phyloP scores from a whole-genome alignment of 1,140 invertebrate genomes.

The Drusus annulatus region DNA sequence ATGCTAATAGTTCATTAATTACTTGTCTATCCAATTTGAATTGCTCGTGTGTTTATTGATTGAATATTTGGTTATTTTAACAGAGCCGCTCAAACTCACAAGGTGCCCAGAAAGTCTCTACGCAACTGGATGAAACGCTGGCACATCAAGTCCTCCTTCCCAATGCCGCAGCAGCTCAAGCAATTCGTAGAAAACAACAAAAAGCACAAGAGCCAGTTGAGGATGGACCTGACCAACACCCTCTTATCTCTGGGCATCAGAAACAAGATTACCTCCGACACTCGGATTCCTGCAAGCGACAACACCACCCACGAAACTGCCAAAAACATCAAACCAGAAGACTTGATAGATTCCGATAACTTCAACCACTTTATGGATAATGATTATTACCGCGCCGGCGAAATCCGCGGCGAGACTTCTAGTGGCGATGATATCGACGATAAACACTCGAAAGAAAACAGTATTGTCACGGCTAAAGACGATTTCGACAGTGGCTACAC shows the following conservation, averaged over 20 bases:
- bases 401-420: not conserved
- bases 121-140: constrained; percentile 73
- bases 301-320: not conserved
- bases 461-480: not conserved
- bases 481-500: constrained; percentile 7
- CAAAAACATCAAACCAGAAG: constrained; percentile 9
- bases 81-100: constrained; percentile 72
- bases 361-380: constrained; percentile 40
- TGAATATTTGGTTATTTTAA: constrained; percentile 51
- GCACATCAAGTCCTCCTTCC: constrained; percentile 71
- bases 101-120: constrained; percentile 70
- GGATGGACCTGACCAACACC: constrained; percentile 45
- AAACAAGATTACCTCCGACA: constrained; percentile 6
- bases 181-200: constrained; percentile 71
- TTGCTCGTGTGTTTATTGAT: too few relatives aligned
- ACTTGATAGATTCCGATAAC: not conserved
- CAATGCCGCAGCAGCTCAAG: constrained; percentile 70
- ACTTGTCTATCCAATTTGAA: too few relatives aligned
- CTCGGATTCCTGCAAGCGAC: not conserved
- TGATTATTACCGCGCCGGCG: constrained; percentile 18
- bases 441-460: constrained; percentile 5
- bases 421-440: constrained; percentile 21
- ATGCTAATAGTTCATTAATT: too few relatives aligned
- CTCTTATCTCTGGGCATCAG: constrained; percentile 28
- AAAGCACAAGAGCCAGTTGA: constrained; percentile 63